Evolutionary conservation across 2,797 vertebrate species (phyloP).

Genomic region (Aotus griseimembra): DNA sequence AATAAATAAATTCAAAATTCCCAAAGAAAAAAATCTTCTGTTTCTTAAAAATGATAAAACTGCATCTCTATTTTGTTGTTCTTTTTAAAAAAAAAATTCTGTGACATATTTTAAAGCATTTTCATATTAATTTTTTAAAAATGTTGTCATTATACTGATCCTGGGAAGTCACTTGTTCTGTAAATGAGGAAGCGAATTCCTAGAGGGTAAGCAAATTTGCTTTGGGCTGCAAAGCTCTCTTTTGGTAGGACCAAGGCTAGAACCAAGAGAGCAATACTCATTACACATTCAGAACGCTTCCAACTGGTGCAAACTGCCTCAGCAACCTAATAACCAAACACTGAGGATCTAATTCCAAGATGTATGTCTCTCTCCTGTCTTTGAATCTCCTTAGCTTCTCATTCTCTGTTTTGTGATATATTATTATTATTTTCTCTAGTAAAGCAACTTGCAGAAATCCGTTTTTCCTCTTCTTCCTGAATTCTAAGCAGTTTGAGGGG

Average conservation of each 20-base stretch:
- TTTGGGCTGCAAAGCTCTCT: not conserved
- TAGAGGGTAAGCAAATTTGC: not conserved
- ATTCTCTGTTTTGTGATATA: not conserved
- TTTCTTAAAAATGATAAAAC: not conserved
- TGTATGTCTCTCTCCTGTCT: not conserved
- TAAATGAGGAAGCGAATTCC: not conserved
- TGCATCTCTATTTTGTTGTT: not conserved
- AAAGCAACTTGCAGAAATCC: not conserved
- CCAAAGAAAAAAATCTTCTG: not conserved
- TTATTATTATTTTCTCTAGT: not conserved
- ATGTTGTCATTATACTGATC: not conserved
- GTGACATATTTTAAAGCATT: not conserved
- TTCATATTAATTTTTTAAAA: not conserved
- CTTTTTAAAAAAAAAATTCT: not conserved
- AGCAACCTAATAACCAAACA: not conserved
- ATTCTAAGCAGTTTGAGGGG: not conserved
- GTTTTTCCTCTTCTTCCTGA: not conserved
- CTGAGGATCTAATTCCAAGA: not conserved
- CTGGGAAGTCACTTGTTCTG: not conserved
- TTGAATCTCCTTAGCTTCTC: not conserved
- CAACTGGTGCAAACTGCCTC: not conserved
- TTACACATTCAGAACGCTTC: not conserved
- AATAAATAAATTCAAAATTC: not conserved
- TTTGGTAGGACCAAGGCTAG: not conserved
- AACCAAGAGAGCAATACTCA: too few species aligned